Evolutionary conservation across 2,113 vertebrate species (phyloP).

Genomic region (Clupea harengus): DNA sequence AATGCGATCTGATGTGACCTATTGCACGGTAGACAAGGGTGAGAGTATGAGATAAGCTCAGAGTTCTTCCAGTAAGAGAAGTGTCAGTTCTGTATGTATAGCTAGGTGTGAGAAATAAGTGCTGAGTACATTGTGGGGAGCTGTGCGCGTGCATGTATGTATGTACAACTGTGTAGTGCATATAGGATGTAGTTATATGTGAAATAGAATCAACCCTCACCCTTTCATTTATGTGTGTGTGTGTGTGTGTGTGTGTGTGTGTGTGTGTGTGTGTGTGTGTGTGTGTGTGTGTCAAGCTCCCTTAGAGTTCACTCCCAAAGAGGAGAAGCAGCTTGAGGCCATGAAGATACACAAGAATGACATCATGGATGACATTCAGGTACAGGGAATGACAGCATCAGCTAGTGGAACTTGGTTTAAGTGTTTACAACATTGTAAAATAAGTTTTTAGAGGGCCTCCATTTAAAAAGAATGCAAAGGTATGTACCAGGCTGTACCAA

Average conservation of each 20-base stretch:
- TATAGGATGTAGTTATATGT: background rate
- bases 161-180: background rate
- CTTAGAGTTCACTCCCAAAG: constrained; percentile 53
- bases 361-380: constrained; percentile 83
- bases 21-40: background rate
- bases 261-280: background rate
- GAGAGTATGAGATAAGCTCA: background rate
- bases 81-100: background rate
- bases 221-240: background rate
- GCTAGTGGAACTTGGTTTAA: background rate
- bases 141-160: background rate
- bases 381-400: constrained; percentile 38
- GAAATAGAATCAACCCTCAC: background rate
- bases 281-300: constrained; percentile 60
- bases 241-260: constrained; percentile 9
- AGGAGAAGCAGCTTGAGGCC: constrained; percentile 60
- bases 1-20: background rate
- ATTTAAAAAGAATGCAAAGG: background rate
- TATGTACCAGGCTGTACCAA: background rate
- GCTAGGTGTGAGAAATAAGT: background rate
- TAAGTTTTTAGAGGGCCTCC: background rate
- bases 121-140: background rate
- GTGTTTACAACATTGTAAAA: background rate
- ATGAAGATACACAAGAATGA: constrained; percentile 68
- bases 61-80: background rate